These are phyloP conservation scores for Echinometra lucunter DNA, from an alignment of 53 echinoderm and acorn worm genomes.

Conservation along the genomic window DNA sequence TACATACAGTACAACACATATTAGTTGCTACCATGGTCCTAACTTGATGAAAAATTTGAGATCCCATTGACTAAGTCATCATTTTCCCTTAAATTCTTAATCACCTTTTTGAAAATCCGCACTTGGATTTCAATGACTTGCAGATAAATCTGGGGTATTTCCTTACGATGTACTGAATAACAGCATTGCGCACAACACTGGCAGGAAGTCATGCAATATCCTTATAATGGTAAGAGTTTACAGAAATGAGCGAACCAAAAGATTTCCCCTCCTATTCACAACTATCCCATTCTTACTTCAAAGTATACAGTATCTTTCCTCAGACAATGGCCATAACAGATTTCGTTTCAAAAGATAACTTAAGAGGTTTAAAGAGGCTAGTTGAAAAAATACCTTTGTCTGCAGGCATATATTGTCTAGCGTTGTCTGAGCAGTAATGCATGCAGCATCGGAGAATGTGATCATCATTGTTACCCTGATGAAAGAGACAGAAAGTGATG, in stretches of 20 bases:
- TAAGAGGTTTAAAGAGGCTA: not conserved
- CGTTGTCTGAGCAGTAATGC: conserved; percentile 89
- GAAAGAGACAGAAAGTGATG: not conserved
- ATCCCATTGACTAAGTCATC: not conserved
- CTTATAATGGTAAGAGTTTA: not conserved
- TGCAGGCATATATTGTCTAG: conserved; percentile 90
- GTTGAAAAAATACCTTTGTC: conserved; percentile 74
- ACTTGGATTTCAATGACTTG: no score
- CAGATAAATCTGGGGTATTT: no score
- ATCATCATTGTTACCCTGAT: conserved; percentile 96
- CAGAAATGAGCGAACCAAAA: not conserved
- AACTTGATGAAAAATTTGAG: no score
- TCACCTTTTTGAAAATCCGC: not conserved
- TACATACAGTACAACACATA: no score
- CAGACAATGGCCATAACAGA: not conserved
- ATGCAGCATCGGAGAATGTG: conserved; percentile 91
- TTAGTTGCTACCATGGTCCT: no score
- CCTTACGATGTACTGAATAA: no score
- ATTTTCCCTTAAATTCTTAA: not conserved
- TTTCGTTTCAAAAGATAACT: not conserved
- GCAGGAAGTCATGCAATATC: no score
- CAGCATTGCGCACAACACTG: no score
- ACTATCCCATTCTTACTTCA: no score
- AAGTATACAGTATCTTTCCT: no score
- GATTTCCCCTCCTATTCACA: no score